Conservation (phyloP, 2,113 vertebrate genomes). For the Paedocypris sp. region DNA sequence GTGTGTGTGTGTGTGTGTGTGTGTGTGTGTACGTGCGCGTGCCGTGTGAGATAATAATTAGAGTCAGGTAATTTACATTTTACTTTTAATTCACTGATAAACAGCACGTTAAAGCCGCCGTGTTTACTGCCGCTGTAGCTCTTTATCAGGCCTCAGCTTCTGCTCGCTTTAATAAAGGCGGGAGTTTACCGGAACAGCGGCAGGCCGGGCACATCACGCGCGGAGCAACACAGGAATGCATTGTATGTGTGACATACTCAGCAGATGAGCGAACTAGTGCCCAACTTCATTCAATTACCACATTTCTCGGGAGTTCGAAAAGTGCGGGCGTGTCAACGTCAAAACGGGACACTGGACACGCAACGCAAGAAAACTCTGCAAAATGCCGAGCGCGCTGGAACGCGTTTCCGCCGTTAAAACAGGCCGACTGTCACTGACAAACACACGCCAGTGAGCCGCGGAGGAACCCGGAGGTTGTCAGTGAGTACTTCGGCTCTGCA, state of each 20-base stretch:
- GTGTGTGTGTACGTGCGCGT: no score
- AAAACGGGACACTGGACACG: slow-evolving; percentile 19
- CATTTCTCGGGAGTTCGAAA: not conserved
- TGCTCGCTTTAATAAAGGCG: slow-evolving; percentile 58
- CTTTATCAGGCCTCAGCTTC: slow-evolving; percentile 39
- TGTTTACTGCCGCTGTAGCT: not conserved
- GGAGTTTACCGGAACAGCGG: slow-evolving; percentile 76
- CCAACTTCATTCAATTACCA: slow-evolving; percentile 49
- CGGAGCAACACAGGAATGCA: slow-evolving; percentile 71
- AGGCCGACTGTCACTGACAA: slow-evolving; percentile 47
- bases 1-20: no score
- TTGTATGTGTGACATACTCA: slow-evolving; percentile 68
- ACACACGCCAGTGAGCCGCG: slow-evolving; percentile 59
- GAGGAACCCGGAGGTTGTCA: slow-evolving; percentile 61
- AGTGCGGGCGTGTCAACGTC: slow-evolving; percentile 1
- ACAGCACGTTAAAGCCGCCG: no score
- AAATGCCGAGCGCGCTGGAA: not conserved
- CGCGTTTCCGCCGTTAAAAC: slow-evolving; percentile 45
- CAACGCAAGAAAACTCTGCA: not conserved
- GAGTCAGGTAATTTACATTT: no score
- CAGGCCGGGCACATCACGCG: slow-evolving; percentile 64
- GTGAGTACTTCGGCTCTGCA: slow-evolving; percentile 57
- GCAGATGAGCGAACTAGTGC: slow-evolving; percentile 61
- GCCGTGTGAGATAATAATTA: no score
- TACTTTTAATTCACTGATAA: no score